Conservation (phyloP, 1,140 invertebrate species). For the Pogonomyrmex californicus region DNA sequence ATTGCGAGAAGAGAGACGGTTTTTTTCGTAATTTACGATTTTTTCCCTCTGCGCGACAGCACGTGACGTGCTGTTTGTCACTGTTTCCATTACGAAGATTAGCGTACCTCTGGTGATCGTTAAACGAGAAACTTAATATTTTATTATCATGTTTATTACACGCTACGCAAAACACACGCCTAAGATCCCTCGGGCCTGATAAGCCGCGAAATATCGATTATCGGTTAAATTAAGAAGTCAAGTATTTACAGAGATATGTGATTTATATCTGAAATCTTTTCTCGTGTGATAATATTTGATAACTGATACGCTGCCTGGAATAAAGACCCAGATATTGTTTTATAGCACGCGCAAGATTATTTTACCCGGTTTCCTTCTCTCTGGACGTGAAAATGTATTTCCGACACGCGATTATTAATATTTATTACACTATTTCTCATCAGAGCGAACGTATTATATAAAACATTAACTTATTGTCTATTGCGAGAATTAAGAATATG, state of each 20-base stretch:
- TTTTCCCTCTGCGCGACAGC: neutral
- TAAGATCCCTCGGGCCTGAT: neutral
- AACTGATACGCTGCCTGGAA: conserved; percentile 32
- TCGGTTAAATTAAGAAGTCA: conserved; percentile 54
- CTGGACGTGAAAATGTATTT: neutral
- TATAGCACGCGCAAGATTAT: neutral
- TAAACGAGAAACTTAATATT: neutral
- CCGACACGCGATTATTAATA: neutral
- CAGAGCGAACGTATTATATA: neutral
- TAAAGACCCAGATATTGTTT: neutral
- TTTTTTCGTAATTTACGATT: neutral
- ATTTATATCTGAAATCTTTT: conserved; percentile 52
- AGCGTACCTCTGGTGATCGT: neutral
- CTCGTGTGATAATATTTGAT: conserved; percentile 44
- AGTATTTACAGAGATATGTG: conserved; percentile 42
- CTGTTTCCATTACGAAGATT: conserved; percentile 21
- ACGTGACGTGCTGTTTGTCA: neutral
- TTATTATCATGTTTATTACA: conserved; percentile 19
- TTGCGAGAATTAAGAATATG: neutral
- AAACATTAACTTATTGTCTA: neutral
- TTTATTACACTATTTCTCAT: neutral
- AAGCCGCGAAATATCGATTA: conserved; percentile 30
- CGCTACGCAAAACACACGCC: no score
- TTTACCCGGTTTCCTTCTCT: conserved; percentile 3
- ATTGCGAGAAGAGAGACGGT: neutral